These are phyloP conservation scores for Drosophila testacea DNA, from an alignment of 2,888 invertebrate species.

Conservation along the genomic window DNA sequence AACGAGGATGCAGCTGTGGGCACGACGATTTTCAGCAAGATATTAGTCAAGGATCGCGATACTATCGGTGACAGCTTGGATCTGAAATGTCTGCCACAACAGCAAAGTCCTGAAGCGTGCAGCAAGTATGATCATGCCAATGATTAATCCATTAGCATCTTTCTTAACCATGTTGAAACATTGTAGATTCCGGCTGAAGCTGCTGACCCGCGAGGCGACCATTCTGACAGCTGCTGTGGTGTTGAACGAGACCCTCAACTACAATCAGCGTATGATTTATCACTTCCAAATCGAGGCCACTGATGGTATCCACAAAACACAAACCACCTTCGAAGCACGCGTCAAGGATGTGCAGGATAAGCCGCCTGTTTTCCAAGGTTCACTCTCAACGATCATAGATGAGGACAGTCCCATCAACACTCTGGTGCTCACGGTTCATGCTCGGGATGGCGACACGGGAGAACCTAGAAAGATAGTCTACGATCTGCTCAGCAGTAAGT, in stretches of 20 bases:
- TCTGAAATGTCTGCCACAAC: conserved; percentile 87
- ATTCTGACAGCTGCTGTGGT: conserved; percentile 91
- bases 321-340: conserved; percentile 91
- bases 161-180: neutral
- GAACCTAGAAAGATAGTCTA: conserved; percentile 92
- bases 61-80: conserved; percentile 92
- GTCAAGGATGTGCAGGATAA: conserved; percentile 95
- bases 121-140: conserved; percentile 73
- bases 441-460: conserved; percentile 94
- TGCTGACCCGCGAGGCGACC: conserved; percentile 86
- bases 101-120: conserved; percentile 85
- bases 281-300: conserved; percentile 91
- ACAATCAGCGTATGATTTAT: conserved; percentile 91
- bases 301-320: conserved; percentile 91
- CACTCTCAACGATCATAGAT: conserved; percentile 91
- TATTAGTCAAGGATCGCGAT: conserved; percentile 92
- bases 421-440: conserved; percentile 91
- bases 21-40: conserved; percentile 89
- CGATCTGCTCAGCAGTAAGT: conserved; percentile 92
- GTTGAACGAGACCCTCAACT: conserved; percentile 90
- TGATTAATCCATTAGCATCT: neutral
- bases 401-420: conserved; percentile 95
- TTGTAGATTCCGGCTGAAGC: conserved; percentile 81
- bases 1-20: conserved; percentile 91
- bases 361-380: conserved; percentile 93